A percentile compares a stretch with the other conserved stretches of the same genome.
phyloP scores from a whole-genome alignment of 2,113 vertebrate species.

The Antechinus stuartii region DNA sequence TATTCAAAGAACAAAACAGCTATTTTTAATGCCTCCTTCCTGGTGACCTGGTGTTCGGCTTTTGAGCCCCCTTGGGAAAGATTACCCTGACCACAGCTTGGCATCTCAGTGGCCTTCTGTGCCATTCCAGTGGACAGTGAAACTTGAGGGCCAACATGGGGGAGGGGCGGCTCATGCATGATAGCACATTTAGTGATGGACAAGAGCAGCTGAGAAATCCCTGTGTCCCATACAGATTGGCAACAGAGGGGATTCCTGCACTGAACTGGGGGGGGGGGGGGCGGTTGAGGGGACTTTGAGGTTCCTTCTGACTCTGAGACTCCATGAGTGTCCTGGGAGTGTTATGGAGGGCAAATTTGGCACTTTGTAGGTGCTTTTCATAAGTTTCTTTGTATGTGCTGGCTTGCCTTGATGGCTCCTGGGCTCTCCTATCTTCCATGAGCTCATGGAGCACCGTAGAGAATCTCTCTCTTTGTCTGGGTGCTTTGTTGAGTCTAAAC shows the following conservation, averaged over 20 bases:
- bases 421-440: slow-evolving; percentile 2
- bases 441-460: background rate
- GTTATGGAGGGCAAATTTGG: background rate
- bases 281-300: background rate
- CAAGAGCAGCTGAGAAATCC: slow-evolving; percentile 57
- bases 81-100: slow-evolving; percentile 56
- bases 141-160: slow-evolving; percentile 48
- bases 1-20: slow-evolving; percentile 68
- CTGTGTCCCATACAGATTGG: slow-evolving; percentile 63
- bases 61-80: slow-evolving; percentile 64
- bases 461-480: background rate
- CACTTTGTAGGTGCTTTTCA: background rate
- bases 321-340: slow-evolving; percentile 38
- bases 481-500: background rate
- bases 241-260: background rate
- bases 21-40: slow-evolving; percentile 77
- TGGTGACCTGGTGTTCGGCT: slow-evolving; percentile 59
- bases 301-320: background rate
- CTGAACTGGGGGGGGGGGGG: background rate
- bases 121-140: slow-evolving; percentile 46
- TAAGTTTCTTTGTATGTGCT: background rate
- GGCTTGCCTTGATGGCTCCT: background rate
- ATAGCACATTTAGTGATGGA: slow-evolving; percentile 56
- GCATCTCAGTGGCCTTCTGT: slow-evolving; percentile 29
- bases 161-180: slow-evolving; percentile 60